A percentile compares a stretch with the other conserved stretches of the same genome.
phyloP scores from a whole-genome alignment of 2,797 vertebrate species.

The Mormyrops boulengeri region DNA sequence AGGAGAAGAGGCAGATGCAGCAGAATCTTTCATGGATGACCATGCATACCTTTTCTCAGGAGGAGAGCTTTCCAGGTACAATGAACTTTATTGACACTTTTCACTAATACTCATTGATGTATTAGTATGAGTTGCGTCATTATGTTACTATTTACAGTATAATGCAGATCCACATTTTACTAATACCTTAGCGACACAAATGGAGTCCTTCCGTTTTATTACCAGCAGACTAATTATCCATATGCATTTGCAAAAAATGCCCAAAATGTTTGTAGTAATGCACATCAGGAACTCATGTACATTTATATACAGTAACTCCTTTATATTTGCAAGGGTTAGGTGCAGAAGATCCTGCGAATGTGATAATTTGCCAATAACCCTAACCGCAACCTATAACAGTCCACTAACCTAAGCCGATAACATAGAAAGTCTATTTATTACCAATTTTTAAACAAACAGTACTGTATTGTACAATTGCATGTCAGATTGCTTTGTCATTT shows the following conservation, averaged over 20 bases:
- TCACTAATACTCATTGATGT: background rate
- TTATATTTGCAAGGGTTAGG: background rate
- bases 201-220: background rate
- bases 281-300: background rate
- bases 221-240: background rate
- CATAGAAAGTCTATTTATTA: background rate
- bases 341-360: background rate
- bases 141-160: background rate
- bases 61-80: conserved; percentile 63
- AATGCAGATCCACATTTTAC: background rate
- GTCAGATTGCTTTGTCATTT: background rate
- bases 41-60: conserved; percentile 70
- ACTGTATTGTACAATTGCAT: background rate
- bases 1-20: conserved; percentile 79
- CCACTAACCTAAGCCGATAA: background rate
- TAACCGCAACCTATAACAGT: background rate
- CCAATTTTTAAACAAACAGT: background rate
- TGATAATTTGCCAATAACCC: background rate
- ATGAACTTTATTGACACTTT: background rate
- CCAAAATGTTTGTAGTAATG: background rate
- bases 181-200: background rate
- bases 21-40: conserved; percentile 74
- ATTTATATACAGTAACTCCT: background rate
- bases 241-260: background rate
- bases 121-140: background rate